Percentiles rank a stretch among this genome's conserved stretches.
phyloP scores from a whole-genome alignment of 2,888 invertebrate genomes.

The Hyposoter didymator region DNA sequence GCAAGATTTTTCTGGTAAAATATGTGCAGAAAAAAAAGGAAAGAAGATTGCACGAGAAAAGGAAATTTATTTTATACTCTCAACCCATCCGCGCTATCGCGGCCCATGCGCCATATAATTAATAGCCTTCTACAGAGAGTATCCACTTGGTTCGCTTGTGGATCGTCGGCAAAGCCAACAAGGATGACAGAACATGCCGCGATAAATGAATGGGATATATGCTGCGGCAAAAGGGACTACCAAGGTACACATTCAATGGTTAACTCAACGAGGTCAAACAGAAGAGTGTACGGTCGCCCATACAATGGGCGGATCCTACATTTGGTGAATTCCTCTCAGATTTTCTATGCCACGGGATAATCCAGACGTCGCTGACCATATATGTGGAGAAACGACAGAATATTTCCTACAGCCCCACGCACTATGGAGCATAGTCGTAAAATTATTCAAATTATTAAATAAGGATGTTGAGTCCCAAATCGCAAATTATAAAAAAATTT shows the following conservation, averaged over 20 bases:
- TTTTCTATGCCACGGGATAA: not conserved
- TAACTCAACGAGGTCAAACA: slow-evolving; percentile 20
- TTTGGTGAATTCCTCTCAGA: not conserved
- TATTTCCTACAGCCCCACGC: not conserved
- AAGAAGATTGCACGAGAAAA: slow-evolving; percentile 28
- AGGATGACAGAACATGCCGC: slow-evolving; percentile 46
- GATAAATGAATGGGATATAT: slow-evolving; percentile 71
- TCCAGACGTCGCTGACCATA: not conserved
- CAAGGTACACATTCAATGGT: slow-evolving; percentile 44
- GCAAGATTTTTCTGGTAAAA: slow-evolving; percentile 3
- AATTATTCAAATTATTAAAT: not conserved
- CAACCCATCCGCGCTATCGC: slow-evolving; percentile 33
- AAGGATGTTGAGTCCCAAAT: too few species aligned
- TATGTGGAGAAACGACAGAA: not conserved
- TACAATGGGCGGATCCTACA: not conserved
- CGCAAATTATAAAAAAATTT: too few species aligned
- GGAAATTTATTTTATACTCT: slow-evolving; percentile 24
- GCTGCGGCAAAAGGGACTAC: slow-evolving; percentile 10
- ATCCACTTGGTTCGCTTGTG: slow-evolving; percentile 25
- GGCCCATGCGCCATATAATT: slow-evolving; percentile 70
- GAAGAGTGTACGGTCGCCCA: slow-evolving; percentile 28
- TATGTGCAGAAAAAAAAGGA: not conserved
- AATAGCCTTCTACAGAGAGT: slow-evolving; percentile 65
- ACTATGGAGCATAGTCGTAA: not conserved
- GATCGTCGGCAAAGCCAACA: slow-evolving; percentile 68